Percentiles rank a stretch among this genome's conserved stretches.
phyloP scores from a whole-genome alignment of 2,797 vertebrate genomes.

The Coracias cyanogaster region DNA sequence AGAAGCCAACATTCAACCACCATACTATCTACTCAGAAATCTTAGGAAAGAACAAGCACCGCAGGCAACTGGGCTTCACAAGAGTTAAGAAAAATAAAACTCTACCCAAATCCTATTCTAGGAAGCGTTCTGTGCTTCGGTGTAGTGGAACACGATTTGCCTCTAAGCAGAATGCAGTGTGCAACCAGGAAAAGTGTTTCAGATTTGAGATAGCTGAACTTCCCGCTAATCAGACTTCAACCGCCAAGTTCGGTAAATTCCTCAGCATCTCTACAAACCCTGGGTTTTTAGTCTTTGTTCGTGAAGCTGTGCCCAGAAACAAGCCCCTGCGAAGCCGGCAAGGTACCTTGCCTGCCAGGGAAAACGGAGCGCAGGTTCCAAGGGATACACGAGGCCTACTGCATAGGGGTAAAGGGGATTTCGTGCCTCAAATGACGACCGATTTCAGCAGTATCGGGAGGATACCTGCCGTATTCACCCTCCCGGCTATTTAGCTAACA shows the following conservation, averaged over 20 bases:
- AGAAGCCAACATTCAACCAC: neutral
- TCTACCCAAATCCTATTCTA: neutral
- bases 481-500: neutral
- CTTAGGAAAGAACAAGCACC: neutral
- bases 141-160: neutral
- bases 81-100: neutral
- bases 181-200: neutral
- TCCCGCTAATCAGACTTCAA: neutral
- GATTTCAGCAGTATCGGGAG: neutral
- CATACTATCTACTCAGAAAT: neutral
- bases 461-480: neutral
- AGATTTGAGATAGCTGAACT: neutral
- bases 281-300: neutral
- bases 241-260: neutral
- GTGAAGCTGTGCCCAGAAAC: neutral
- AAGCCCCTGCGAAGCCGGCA: neutral
- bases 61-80: neutral
- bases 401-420: neutral
- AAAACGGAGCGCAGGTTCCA: neutral
- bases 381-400: conserved; percentile 42
- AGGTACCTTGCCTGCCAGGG: neutral
- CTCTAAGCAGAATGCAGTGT: neutral
- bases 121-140: neutral
- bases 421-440: neutral
- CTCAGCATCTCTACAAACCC: neutral